phyloP scores from a whole-genome alignment of 2,888 invertebrate species.

The Rhyacophila evoluta region DNA sequence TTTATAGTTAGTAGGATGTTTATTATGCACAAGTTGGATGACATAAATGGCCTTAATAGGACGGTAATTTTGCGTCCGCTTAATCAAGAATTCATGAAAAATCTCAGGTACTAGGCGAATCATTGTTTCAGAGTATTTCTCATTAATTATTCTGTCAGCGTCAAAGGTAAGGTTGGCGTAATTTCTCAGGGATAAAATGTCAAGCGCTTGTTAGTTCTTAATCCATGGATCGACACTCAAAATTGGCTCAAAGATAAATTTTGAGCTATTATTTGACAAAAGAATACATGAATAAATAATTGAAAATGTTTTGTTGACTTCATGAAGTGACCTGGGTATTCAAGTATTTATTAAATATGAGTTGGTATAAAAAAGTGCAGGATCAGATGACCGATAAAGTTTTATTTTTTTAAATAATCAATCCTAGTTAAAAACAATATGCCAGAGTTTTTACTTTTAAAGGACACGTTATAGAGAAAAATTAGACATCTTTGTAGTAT shows the following conservation, averaged over 20 bases:
- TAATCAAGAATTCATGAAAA: slow-evolving; percentile 5
- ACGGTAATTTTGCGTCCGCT: not conserved
- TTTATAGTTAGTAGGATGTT: too few species aligned
- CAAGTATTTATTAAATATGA: too few species aligned
- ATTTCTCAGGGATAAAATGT: not conserved
- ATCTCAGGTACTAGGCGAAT: not conserved
- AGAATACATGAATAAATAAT: not conserved
- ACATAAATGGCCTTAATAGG: too few species aligned
- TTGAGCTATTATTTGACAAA: not conserved
- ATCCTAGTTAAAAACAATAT: too few species aligned
- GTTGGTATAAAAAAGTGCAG: too few species aligned
- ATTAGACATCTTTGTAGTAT: too few species aligned
- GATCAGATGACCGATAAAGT: too few species aligned
- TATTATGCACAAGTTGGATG: too few species aligned
- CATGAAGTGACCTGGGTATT: too few species aligned
- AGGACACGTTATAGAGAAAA: too few species aligned
- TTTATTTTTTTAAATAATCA: too few species aligned
- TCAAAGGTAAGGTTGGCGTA: not conserved
- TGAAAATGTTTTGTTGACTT: not conserved
- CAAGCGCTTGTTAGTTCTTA: not conserved
- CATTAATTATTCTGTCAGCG: not conserved
- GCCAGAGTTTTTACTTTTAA: too few species aligned
- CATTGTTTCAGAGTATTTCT: not conserved
- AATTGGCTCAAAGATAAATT: not conserved
- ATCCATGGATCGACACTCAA: not conserved